Evolutionary conservation across 2,113 vertebrate species (phyloP).

Genomic region (Eulemur rufifrons): DNA sequence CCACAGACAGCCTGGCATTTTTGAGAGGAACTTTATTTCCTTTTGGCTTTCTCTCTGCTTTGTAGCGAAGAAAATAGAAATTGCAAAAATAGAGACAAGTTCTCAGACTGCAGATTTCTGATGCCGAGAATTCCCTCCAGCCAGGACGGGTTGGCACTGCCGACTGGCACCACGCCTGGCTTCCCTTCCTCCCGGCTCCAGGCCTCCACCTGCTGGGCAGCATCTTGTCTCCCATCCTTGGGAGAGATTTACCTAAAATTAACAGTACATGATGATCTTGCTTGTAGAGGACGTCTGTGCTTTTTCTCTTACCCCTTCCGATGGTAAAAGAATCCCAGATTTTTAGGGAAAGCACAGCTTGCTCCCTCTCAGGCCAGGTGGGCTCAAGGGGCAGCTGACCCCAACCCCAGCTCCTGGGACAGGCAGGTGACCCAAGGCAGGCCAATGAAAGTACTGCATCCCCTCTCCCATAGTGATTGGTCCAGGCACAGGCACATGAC

Average conservation of each 20-base stretch:
- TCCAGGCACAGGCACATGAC: not conserved
- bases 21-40: constrained; percentile 65
- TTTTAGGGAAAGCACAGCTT: not conserved
- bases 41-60: constrained; percentile 62
- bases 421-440: not conserved
- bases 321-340: not conserved
- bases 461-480: not conserved
- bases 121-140: constrained; percentile 34
- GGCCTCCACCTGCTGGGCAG: not conserved
- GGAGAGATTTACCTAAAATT: constrained; percentile 9
- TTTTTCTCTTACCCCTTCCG: not conserved
- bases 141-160: not conserved
- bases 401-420: not conserved
- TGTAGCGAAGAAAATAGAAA: constrained; percentile 62
- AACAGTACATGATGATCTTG: not conserved
- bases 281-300: not conserved
- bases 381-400: not conserved
- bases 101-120: constrained; percentile 57
- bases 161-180: constrained; percentile 35
- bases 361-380: not conserved
- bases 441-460: not conserved
- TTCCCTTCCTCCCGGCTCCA: not conserved
- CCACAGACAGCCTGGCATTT: constrained; percentile 48
- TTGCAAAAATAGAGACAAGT: constrained; percentile 61
- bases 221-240: not conserved